Percentiles rank a stretch among this genome's conserved stretches.
Evolutionary conservation across 2,797 vertebrate species (phyloP).

Genomic region (Champsocephalus esox): DNA sequence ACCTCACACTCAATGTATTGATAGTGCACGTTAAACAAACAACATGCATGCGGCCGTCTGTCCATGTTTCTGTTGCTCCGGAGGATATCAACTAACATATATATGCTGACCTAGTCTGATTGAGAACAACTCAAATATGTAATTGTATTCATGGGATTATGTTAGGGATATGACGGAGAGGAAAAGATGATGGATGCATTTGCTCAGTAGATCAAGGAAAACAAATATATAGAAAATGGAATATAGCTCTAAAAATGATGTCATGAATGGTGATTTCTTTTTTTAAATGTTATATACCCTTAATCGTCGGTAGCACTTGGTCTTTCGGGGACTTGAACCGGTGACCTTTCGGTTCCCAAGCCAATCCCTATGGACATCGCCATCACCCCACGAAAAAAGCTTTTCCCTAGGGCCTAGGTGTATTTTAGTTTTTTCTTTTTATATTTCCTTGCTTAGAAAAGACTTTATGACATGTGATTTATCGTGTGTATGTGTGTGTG

Average conservation of each 20-base stretch:
- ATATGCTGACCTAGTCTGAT: neutral
- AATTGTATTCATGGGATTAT: neutral
- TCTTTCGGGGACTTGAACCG: too few relatives aligned
- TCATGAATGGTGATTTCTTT: neutral
- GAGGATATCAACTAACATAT: neutral
- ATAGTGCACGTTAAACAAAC: neutral
- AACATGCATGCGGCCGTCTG: neutral
- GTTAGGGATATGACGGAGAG: neutral
- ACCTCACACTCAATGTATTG: neutral
- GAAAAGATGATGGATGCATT: neutral
- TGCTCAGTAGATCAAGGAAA: neutral
- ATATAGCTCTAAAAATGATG: too few relatives aligned
- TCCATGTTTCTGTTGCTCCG: neutral
- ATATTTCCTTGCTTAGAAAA: slow-evolving; percentile 4
- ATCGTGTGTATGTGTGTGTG: neutral
- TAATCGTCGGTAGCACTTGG: too few relatives aligned
- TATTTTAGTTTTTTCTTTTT: neutral
- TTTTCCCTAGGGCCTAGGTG: too few relatives aligned
- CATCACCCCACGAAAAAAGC: too few relatives aligned
- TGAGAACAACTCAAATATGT: neutral
- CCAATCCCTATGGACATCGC: too few relatives aligned
- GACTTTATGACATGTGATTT: neutral
- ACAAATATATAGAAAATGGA: too few relatives aligned
- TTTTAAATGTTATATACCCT: too few relatives aligned
- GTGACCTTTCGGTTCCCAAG: too few relatives aligned